Percentiles rank a stretch among this genome's conserved stretches.
phyloP scores from a whole-genome alignment of 1,140 invertebrate genomes.

The Telenomus remus region DNA sequence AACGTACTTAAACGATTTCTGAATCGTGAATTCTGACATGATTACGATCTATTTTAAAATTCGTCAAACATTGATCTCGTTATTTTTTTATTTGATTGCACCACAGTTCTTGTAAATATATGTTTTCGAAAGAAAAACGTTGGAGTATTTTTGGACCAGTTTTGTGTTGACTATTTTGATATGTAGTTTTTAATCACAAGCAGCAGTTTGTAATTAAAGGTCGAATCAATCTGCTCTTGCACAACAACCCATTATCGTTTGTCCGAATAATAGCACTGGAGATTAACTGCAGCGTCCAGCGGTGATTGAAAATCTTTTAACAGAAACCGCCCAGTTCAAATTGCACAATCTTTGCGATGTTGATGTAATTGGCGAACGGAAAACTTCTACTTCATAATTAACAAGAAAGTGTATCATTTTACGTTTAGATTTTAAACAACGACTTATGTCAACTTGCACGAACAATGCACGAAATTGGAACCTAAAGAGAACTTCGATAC shows the following conservation, averaged over 20 bases:
- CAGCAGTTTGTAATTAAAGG: constrained; percentile 54
- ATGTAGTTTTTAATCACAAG: constrained; percentile 56
- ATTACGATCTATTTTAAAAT: too few relatives aligned
- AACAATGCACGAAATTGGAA: too few relatives aligned
- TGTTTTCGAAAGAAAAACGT: too few relatives aligned
- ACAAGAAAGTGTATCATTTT: constrained; percentile 1
- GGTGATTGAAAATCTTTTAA: constrained; percentile 52
- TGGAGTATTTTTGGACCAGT: not conserved
- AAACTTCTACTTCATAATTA: constrained; percentile 45
- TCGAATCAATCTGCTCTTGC: constrained; percentile 43
- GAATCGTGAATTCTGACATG: constrained; percentile 5
- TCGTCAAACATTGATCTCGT: too few relatives aligned
- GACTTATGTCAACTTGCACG: too few relatives aligned
- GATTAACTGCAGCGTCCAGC: constrained; percentile 47
- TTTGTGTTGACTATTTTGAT: constrained; percentile 23
- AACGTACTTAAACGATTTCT: constrained; percentile 2
- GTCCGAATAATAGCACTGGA: constrained; percentile 33
- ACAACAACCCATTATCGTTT: constrained; percentile 51
- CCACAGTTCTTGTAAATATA: too few relatives aligned
- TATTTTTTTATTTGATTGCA: too few relatives aligned
- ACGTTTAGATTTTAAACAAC: constrained; percentile 7
- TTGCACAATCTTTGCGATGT: constrained; percentile 32
- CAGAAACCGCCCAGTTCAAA: constrained; percentile 29
- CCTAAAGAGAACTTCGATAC: too few relatives aligned
- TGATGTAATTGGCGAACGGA: constrained; percentile 35